Evolutionary conservation across 2,797 vertebrate species (phyloP).

Genomic region (Emys orbicularis): DNA sequence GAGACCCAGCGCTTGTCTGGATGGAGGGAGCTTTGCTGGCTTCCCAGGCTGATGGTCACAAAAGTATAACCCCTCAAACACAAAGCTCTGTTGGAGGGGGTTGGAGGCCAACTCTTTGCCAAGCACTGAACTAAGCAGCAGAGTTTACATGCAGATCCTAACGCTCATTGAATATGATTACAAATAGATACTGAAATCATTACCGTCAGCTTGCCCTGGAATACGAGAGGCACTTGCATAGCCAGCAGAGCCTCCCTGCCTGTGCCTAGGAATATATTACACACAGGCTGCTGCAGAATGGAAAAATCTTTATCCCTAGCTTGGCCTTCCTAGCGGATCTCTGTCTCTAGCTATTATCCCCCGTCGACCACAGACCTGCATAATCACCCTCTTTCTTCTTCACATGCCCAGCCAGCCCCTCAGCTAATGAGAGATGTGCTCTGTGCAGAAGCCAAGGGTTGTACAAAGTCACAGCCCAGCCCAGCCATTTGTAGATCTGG

Average conservation of each 20-base stretch:
- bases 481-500: background rate
- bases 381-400: background rate
- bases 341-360: constrained; percentile 23
- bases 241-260: background rate
- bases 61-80: background rate
- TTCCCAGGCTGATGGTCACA: background rate
- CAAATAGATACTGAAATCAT: background rate
- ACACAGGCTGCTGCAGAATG: background rate
- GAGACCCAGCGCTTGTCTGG: background rate
- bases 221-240: background rate
- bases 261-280: constrained; percentile 67
- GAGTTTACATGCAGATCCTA: background rate
- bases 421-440: background rate
- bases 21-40: background rate
- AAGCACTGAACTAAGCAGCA: background rate
- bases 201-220: background rate
- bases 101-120: background rate
- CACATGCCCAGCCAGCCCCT: background rate
- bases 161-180: background rate
- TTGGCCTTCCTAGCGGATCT: background rate
- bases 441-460: background rate
- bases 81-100: background rate
- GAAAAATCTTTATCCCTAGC: background rate
- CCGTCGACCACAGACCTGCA: background rate
- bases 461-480: background rate